Percentiles rank a stretch among this genome's conserved stretches.
Evolutionary conservation across 2,113 vertebrate species (phyloP).

Genomic region (Austrofundulus limnaeus): DNA sequence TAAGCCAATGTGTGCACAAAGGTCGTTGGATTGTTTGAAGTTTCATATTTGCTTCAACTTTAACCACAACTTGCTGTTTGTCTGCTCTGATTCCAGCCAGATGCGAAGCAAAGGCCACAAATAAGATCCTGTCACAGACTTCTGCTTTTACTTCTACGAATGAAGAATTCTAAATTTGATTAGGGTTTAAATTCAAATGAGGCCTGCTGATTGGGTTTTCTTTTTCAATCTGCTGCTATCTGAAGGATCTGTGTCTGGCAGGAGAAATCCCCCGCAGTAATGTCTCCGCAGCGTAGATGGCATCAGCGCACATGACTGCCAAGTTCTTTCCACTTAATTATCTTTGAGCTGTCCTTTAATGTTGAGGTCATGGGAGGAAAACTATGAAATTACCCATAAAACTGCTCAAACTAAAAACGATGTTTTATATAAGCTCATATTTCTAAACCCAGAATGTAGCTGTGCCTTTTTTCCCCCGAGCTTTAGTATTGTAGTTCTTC

Average conservation of each 20-base stretch:
- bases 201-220: conserved; percentile 8
- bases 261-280: conserved; percentile 26
- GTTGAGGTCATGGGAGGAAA: conserved; percentile 55
- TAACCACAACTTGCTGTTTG: conserved; percentile 17
- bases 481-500: conserved; percentile 32
- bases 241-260: conserved; percentile 36
- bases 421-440: conserved; percentile 53
- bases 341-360: conserved; percentile 59
- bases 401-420: conserved; percentile 46
- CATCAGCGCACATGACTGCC: conserved; percentile 48
- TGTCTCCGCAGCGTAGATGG: conserved; percentile 59
- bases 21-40: conserved; percentile 21
- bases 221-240: conserved; percentile 31
- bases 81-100: conserved; percentile 4
- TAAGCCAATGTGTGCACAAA: conserved; percentile 11
- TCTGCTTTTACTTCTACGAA: not conserved
- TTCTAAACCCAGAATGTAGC: conserved; percentile 56
- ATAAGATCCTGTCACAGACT: not conserved
- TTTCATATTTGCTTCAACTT: conserved; percentile 7
- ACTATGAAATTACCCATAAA: conserved; percentile 64
- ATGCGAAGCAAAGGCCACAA: conserved; percentile 10
- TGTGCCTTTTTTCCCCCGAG: conserved; percentile 19
- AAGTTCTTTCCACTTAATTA: conserved; percentile 68
- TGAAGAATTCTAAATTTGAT: conserved; percentile 14
- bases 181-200: conserved; percentile 4